These are phyloP conservation scores for Dryococelus australis DNA, from an alignment of 2,888 invertebrate genomes.

Conservation along the genomic window DNA sequence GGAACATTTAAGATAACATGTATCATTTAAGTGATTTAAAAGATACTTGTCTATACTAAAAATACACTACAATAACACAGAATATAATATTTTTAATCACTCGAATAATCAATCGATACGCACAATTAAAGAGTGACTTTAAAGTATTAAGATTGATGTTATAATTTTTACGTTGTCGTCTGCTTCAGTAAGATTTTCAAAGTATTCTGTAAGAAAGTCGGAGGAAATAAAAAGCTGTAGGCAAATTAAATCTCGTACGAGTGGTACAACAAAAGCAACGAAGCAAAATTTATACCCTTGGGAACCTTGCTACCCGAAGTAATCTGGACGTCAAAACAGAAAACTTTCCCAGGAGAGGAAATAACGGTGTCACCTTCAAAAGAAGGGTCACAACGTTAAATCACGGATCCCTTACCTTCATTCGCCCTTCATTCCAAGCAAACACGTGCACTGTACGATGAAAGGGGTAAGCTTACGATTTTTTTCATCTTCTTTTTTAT, in stretches of 20 bases:
- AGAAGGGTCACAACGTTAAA: not conserved
- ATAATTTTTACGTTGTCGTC: no score
- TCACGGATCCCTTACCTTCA: not conserved
- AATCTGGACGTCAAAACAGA: not conserved
- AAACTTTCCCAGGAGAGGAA: not conserved
- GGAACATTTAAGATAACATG: no score
- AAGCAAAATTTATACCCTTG: not conserved
- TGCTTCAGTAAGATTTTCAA: no score
- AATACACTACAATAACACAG: no score
- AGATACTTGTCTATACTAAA: no score
- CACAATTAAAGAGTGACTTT: no score
- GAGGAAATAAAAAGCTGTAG: not conserved
- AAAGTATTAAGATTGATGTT: no score
- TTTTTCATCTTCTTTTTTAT: not conserved
- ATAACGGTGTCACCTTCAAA: not conserved
- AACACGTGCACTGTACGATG: not conserved
- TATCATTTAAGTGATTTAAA: no score
- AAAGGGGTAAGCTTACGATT: not conserved
- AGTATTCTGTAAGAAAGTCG: no score
- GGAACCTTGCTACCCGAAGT: not conserved
- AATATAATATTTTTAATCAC: no score
- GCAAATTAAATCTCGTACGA: not conserved
- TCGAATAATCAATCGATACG: no score
- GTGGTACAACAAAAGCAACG: not conserved
- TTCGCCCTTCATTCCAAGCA: not conserved